phyloP scores from a whole-genome alignment of 2,113 vertebrate genomes.

The Sciurus niger region DNA sequence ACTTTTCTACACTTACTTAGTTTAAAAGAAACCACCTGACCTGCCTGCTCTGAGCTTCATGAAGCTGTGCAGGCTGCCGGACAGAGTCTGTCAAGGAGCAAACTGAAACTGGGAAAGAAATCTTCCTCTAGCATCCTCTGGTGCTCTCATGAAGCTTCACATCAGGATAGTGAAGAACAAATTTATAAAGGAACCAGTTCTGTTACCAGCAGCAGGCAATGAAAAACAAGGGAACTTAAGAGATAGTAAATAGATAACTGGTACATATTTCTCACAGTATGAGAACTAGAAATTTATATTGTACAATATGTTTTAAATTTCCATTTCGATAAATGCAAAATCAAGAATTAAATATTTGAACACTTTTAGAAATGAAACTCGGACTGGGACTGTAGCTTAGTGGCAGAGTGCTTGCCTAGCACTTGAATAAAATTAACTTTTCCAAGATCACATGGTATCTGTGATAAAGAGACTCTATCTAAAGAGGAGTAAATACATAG shows the following conservation, averaged over 20 bases:
- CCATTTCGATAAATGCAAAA: neutral
- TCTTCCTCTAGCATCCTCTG: neutral
- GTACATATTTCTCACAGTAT: neutral
- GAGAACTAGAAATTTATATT: neutral
- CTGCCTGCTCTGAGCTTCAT: too few relatives aligned
- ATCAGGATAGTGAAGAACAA: neutral
- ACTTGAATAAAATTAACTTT: neutral
- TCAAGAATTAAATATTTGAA: neutral
- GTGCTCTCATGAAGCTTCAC: neutral
- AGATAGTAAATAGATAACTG: neutral
- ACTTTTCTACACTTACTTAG: neutral
- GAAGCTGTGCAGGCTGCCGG: neutral
- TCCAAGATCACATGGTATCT: neutral
- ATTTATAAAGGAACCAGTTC: neutral
- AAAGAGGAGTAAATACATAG: neutral
- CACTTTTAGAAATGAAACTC: neutral
- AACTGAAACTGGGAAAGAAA: accelerated
- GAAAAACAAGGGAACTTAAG: neutral
- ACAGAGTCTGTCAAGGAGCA: too few relatives aligned
- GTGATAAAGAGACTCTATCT: neutral
- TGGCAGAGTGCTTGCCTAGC: too few relatives aligned
- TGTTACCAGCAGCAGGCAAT: neutral
- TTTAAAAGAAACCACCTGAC: neutral
- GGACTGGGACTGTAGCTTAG: too few relatives aligned
- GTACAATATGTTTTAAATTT: neutral